Evolutionary conservation across 2,113 vertebrate genomes (phyloP).

Genomic region (Xyliphius kryptos): DNA sequence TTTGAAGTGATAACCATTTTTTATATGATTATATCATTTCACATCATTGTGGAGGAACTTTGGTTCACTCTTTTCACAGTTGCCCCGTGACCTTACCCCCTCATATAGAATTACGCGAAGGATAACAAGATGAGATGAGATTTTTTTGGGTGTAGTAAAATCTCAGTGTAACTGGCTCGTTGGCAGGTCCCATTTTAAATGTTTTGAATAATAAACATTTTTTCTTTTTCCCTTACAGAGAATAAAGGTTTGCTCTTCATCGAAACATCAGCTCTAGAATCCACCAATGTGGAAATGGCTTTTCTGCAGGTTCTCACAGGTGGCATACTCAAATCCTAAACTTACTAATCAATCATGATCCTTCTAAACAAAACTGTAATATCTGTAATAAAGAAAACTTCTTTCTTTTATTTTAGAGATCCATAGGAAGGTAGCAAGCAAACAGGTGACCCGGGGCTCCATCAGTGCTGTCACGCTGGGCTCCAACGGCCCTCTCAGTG

Average conservation of each 20-base stretch:
- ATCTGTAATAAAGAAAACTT: neutral
- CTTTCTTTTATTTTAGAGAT: slow-evolving; percentile 64
- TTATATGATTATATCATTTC: too few relatives aligned
- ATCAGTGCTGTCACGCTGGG: slow-evolving; percentile 65
- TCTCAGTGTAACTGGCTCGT: too few relatives aligned
- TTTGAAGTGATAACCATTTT: too few relatives aligned
- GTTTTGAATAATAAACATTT: slow-evolving; percentile 2
- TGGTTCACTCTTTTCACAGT: too few relatives aligned
- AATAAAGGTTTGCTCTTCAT: slow-evolving; percentile 87
- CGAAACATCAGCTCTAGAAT: slow-evolving; percentile 91
- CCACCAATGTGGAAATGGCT: slow-evolving; percentile 90
- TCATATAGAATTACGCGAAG: too few relatives aligned
- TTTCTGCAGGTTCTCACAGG: slow-evolving; percentile 91
- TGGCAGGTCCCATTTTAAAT: too few relatives aligned
- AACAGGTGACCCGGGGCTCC: slow-evolving; percentile 72
- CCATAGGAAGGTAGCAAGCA: slow-evolving; percentile 78
- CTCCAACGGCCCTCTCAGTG: slow-evolving; percentile 32
- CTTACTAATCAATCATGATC: too few relatives aligned
- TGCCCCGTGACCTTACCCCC: too few relatives aligned
- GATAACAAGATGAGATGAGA: too few relatives aligned
- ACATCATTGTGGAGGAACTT: too few relatives aligned
- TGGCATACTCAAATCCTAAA: slow-evolving; percentile 39
- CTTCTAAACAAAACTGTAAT: neutral
- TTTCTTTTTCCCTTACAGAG: slow-evolving; percentile 63
- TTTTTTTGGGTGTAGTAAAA: too few relatives aligned